Base-by-base conservation (phyloP, 2,888 invertebrate species). In the Coecobrya sp. region DNA sequence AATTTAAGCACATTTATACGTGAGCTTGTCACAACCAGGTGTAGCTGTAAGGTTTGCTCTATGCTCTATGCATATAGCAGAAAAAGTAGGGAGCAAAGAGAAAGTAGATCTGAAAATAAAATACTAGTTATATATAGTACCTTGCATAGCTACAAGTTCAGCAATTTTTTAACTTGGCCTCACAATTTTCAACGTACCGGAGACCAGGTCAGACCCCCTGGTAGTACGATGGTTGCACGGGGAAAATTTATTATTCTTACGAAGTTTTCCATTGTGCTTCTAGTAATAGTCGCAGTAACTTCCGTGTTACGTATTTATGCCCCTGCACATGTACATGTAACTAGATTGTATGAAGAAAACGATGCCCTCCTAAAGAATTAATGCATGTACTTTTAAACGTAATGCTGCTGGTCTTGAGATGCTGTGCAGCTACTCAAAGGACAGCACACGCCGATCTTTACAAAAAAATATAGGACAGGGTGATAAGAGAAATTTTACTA, bases 241-340 rank as follows among this genome's bases (percentile, higher is more conserved):
- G 86, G 76, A 62, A 87, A 79, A 87, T 87, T 87, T 87, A 87
- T 87, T 87, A 87, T 87, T 76, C 76, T 79, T 62, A 45, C 25
- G 59, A 30, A 79, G 76, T 13, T 62, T 79, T 79, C 45, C 27
- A 42, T 65, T 45, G 87, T 22, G 49, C 19, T 59, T 22, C 45
- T n/a, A 13, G 55, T 81, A 55, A 81, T 81, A 62, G 59, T 82
- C 62, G 81, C 11, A 79, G 73, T 36, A 70, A 73, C 73, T 79
- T 79, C 52, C 52, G 27, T 45, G 73, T 76, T 76, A 52, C 52
- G 36, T 52, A 7, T 27, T 79, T 79, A 52, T 79, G 49, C 27
- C 16, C 0, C 16, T 73, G 27, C 79, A 79, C 8, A 16, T n/a
- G 19, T 13, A 68, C 16, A 68, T 8, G 27, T 68, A 36, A 7